phyloP scores from a whole-genome alignment of 37 sponge, comb jelly and placozoan species.

The Geodia barretti region DNA sequence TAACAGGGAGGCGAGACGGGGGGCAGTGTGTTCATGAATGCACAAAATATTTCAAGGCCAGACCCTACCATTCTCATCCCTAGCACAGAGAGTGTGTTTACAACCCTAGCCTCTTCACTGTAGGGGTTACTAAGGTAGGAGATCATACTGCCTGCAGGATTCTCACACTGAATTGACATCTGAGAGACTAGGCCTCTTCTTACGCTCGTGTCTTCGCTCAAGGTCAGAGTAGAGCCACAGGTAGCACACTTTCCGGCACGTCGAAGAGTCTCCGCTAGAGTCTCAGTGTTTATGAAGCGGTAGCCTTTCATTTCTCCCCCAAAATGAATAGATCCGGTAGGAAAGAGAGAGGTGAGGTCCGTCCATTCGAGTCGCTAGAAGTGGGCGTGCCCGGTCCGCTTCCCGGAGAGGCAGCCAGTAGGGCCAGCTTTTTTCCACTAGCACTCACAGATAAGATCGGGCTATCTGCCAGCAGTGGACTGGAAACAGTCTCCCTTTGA shows the following conservation, averaged over 20 bases:
- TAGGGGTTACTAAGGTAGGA: constrained; percentile 11
- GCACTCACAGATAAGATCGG: too few species aligned
- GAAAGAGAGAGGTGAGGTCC: constrained; percentile 1
- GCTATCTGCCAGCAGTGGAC: too few species aligned
- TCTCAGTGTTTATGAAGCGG: constrained; percentile 24
- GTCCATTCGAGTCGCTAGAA: background rate
- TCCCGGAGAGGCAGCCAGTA: background rate
- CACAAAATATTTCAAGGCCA: constrained; percentile 30
- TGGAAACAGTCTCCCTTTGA: too few species aligned
- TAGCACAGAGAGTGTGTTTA: constrained; percentile 24
- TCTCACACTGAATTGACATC: constrained; percentile 9
- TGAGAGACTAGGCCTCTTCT: constrained; percentile 19
- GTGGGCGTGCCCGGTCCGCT: constrained; percentile 2
- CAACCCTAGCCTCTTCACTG: background rate
- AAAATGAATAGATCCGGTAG: constrained; percentile 18
- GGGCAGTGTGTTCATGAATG: constrained; percentile 41
- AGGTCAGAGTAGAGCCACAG: constrained; percentile 25
- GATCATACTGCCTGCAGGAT: constrained; percentile 15
- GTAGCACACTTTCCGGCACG: constrained; percentile 8
- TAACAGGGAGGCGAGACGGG: constrained; percentile 5
- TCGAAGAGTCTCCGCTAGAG: background rate
- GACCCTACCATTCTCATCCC: constrained; percentile 18
- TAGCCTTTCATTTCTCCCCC: constrained; percentile 12
- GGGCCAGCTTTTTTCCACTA: constrained; percentile 1
- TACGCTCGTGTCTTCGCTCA: constrained; percentile 11